Evolutionary conservation across 1,140 invertebrate species (phyloP).

Genomic region (Dufourea novaeangliae): DNA sequence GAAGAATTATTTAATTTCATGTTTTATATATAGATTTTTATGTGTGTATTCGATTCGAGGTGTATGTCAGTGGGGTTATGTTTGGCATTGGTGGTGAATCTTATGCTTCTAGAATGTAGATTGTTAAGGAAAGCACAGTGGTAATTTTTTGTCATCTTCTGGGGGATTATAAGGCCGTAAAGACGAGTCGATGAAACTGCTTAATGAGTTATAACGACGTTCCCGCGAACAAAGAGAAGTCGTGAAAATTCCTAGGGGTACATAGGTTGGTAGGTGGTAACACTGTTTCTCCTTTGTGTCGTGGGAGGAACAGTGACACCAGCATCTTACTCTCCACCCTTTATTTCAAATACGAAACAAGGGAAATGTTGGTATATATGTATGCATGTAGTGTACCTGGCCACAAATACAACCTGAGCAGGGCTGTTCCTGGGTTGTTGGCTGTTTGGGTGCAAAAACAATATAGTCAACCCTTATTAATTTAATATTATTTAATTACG

Average conservation of each 20-base stretch:
- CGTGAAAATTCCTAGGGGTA: constrained; percentile 77
- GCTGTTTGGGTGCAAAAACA: too few relatives aligned
- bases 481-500: too few relatives aligned
- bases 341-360: too few relatives aligned
- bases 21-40: not conserved
- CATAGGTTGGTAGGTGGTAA: constrained; percentile 74
- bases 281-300: constrained; percentile 55
- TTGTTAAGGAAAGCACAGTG: not conserved
- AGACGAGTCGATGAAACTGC: constrained; percentile 51
- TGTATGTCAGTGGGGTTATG: not conserved
- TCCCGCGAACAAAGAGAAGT: constrained; percentile 80
- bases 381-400: too few relatives aligned
- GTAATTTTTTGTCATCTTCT: constrained; percentile 65
- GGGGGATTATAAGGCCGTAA: constrained; percentile 8
- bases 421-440: too few relatives aligned
- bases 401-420: too few relatives aligned
- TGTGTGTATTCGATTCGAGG: not conserved
- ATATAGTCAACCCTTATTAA: too few relatives aligned
- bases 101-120: not conserved
- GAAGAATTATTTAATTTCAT: not conserved
- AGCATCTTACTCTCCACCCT: not conserved
- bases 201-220: constrained; percentile 79
- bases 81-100: not conserved
- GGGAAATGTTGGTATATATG: too few relatives aligned
- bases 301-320: constrained; percentile 1